Base-by-base conservation (phyloP, 2,797 vertebrate species). In the Mus spretus region DNA sequence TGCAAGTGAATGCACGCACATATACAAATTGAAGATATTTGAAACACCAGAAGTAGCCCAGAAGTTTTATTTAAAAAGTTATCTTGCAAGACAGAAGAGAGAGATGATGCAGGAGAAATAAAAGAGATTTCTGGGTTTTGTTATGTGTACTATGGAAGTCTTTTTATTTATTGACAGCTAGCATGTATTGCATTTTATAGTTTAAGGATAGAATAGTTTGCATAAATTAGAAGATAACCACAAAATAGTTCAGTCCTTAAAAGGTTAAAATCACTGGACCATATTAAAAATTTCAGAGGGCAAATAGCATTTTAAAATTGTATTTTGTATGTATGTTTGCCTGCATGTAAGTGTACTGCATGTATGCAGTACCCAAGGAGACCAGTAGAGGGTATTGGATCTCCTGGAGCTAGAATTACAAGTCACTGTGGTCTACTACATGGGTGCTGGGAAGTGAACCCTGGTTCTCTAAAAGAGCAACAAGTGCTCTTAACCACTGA, bases 181-280 rank as follows among this genome's bases (percentile, higher is more conserved):
- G 40, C 2, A 8, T 74, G 24, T n/a, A 55, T 82, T 81, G 34
- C 28, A 91, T 79, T 67, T 93, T 47, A 1, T 92, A 24, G 63
- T 82, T 91, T 90, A 75, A 88, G 77, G 53, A 90, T 67, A 79
- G 37, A 81, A 90, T 67, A 24, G 22, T 72, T 96, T 77, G 59
- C 70, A 93, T 90, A 72, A 92, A 72, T 22, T 88, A 17, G 17
- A 93, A 89, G n/a, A 81, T 14, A 83, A 53, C 37, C 50, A 28
- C n/a, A 50, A 70, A 84, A 89, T 28, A 96, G 86, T 61, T 82
- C 72, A 89, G n/a, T 17, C 28, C 19, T 37, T 74, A 34, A 50
- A 93, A 72, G 17, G 19, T 86, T 85, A 75, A 91, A 72, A 59
- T 34, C 75, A 34, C 61, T 78, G 67, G 31, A 13, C 34, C 61